Evolutionary conservation across 2,888 invertebrate species (phyloP), one percentile per base, ranked within the genome.

Genomic region (Cryptocephalus moraei): DNA sequence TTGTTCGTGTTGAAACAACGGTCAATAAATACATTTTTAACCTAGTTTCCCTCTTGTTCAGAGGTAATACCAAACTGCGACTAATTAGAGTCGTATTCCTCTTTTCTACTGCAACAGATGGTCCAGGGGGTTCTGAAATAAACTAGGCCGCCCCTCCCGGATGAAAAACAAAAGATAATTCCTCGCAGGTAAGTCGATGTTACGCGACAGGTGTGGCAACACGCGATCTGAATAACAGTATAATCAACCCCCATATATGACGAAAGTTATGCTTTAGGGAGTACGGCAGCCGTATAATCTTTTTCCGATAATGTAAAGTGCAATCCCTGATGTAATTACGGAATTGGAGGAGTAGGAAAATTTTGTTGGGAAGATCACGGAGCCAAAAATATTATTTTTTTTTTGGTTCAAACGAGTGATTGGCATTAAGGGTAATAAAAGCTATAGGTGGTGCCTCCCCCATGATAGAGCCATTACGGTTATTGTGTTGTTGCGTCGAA

Each of bases 191-290:
- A 48, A 49, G 50, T 46, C 44, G 43, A 33, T 48, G 44, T 53
- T 50, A 46, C 39, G 49, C 48, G 55, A 55, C 55, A 55, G 55
- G 55, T 55, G 55, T 53, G 55, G 55, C 45, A 14, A 39, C 53
- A 53, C 51, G 53, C 53, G 43, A 53, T 38, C 45, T 32, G 41
- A 46, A 48, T 49, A 52, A 49, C 46, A 46, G 40, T 22, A 43
- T 44, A 46, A 52, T 47, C 49, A 50, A 38, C 48, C 50, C 50
- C 47, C 43, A 52, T 46, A 45, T 44, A 50, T 47, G 38, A 49
- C 42, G 44, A 44, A 47, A 45, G 48, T 46, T 44, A 49, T 52
- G 33, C 52, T 41, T 39, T 39, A 38, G 52, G 51, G 52, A 48
- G 42, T 46, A 38, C 45, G 13, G 39, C 2, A 11, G 6, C 11